Evolutionary conservation across 2,888 invertebrate genomes (phyloP), one percentile per base, ranked within the genome.

Genomic region (Polydrusus pterygomalis): DNA sequence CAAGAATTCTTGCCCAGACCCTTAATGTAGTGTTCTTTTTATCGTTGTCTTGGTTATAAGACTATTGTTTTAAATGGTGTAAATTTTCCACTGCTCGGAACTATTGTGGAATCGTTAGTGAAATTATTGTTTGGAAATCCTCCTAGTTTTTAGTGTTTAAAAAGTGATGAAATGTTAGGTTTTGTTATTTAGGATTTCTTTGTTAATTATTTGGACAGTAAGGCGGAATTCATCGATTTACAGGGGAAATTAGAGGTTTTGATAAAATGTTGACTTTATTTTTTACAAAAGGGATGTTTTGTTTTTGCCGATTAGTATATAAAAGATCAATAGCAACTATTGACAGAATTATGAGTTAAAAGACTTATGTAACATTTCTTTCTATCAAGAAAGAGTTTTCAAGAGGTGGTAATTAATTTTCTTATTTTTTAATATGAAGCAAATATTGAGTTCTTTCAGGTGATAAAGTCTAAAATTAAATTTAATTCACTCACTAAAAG

Each of bases 71-170:
- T 70, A 74, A 60, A 74, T 56, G 67, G 70, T 70, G 75, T 58
- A 70, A 63, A 74, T 74, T 74, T 74, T 68, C 63, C 71, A 71
- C 63, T 30, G 40, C n/a, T 18, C 30, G 73, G 20, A 45, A 64
- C 60, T 60, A 10, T 45, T 47, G 73, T 58, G 73, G 73, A 73
- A 73, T 25, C 49, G 70, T 65, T 75, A 74, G 74, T 74, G 75
- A 70, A 75, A 70, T 65, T 56, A 62, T 67, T 49, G 38, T 69
- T 69, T 68, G 64, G 47, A 58, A 38, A 58, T 65, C 60, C 70
- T 62, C 25, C 43, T 75, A 65, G 64, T 70, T 75, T 70, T 45
- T 70, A 64, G 40, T 69, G 40, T 43, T 69, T 62, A 70, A 74
- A 70, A 74, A 64, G 74, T 74, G 74, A 74, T 70, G 62, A 69